Conservation (phyloP, 1,140 invertebrate genomes). For the Apis florea region DNA sequence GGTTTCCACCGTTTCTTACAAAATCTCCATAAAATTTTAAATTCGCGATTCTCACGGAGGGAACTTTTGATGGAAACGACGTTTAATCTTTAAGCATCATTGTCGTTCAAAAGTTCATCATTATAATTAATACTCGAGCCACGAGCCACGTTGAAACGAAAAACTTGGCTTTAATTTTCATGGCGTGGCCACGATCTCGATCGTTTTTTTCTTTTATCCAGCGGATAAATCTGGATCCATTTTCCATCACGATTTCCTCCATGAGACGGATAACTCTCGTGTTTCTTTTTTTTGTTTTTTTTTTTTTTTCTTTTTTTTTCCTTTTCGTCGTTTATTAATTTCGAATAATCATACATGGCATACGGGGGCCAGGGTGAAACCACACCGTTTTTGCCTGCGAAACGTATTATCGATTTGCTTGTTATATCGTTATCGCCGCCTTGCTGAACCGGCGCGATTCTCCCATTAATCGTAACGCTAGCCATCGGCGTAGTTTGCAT, state of each 20-base stretch:
- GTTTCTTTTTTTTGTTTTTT: not conserved
- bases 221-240: too few species aligned
- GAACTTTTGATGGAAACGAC: not conserved
- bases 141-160: not conserved
- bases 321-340: not conserved
- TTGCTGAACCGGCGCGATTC: constrained; percentile 10
- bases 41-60: not conserved
- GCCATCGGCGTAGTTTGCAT: constrained; percentile 14
- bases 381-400: not conserved
- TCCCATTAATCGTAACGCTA: constrained; percentile 16
- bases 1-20: too few species aligned
- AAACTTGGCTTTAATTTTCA: too few species aligned
- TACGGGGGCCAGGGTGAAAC: not conserved
- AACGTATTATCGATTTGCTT: constrained; percentile 36
- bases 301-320: too few species aligned
- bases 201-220: not conserved
- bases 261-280: too few species aligned
- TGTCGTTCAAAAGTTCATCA: not conserved
- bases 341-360: not conserved
- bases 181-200: not conserved
- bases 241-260: constrained; percentile 2
- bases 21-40: not conserved
- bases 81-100: not conserved
- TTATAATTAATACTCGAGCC: too few species aligned
- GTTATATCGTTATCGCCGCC: constrained; percentile 25